phyloP scores from a whole-genome alignment of 1,140 invertebrate species.

The Danaus melanippus region DNA sequence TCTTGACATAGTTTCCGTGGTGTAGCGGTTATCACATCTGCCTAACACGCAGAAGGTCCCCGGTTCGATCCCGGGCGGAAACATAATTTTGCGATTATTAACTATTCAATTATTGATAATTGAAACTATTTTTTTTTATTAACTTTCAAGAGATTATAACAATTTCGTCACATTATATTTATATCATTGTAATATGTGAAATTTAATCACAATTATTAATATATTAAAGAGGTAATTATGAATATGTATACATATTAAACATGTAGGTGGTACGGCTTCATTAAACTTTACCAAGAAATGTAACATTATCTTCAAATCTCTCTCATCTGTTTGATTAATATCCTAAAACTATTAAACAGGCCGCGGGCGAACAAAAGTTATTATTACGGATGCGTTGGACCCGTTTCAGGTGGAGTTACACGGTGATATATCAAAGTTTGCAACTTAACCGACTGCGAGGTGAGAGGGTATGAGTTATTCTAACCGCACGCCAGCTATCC shows the following conservation, averaged over 20 bases:
- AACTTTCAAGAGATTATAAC: no score
- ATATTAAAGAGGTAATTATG: no score
- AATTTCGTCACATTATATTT: no score
- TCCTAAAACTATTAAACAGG: slow-evolving; percentile 15
- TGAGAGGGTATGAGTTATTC: slow-evolving; percentile 54
- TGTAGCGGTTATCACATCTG: slow-evolving; percentile 47
- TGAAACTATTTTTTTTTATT: no score
- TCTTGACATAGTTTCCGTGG: slow-evolving; percentile 27
- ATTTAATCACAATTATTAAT: no score
- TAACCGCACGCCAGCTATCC: slow-evolving; percentile 38
- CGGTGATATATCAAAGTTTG: slow-evolving; percentile 55
- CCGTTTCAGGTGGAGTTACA: slow-evolving; percentile 40
- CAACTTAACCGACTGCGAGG: slow-evolving; percentile 48
- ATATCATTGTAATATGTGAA: no score
- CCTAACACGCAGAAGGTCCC: slow-evolving; percentile 44
- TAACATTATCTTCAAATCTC: no score
- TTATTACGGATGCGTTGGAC: slow-evolving; percentile 31
- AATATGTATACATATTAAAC: no score
- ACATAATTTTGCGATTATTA: slow-evolving; percentile 19
- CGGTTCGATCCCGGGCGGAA: slow-evolving; percentile 44
- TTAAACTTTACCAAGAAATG: no score
- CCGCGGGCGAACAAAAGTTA: slow-evolving; percentile 23
- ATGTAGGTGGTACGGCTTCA: no score
- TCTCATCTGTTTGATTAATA: slow-evolving; percentile 18
- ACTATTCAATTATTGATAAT: no score